Base-by-base conservation (phyloP, 2,113 vertebrate genomes). In the Rhombomys opimus region DNA sequence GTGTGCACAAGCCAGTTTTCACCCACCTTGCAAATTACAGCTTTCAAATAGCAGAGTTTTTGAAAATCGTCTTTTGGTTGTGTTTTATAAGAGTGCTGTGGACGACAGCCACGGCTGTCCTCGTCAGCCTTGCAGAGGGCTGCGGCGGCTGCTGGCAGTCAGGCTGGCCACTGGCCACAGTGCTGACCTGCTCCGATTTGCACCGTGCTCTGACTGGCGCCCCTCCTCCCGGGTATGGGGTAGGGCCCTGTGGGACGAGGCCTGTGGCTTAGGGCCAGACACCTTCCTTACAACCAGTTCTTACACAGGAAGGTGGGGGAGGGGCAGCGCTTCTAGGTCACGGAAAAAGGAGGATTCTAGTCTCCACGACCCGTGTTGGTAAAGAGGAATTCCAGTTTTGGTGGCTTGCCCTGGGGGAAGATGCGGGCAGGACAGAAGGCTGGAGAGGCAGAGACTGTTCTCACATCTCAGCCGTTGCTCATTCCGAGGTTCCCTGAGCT, bases 11-110 rank as follows among this genome's bases (percentile, higher is more conserved):
- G 15, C 22, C 30, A 27, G 54, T 52, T 75, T 92, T 85, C 80
- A 61, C 30, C 61, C 27, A 91, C n/a, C n/a, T 59, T 73, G 17
- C 73, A 73, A 92, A 30, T 73, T 25, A 59, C 78, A 63, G 54
- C 20, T 87, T 67, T n/a, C 18, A 30, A 90, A 90, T 85, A 88
- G 20, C 46, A 54, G 70, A 84, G 12, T 93, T 90, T 92, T 25
- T 63, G 61, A 85, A 89, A 52, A 86, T 50, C 38, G 67, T 72
- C 95, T 89, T 70, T 35, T 70, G 50, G 41, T 22, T 57, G 27
- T 30, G 8, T 87, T 77, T 97, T 65, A 11, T 89, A 63, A 93
- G 77, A 54, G 2, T 46, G 52, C 18, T 63, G 91, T 18, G n/a
- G 57, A 38, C 18, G 54, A 61, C 35, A 38, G 35, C 73, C 38